These are phyloP conservation scores for Cynocephalus volans DNA, from an alignment of 2,113 vertebrate genomes.

Conservation along the genomic window DNA sequence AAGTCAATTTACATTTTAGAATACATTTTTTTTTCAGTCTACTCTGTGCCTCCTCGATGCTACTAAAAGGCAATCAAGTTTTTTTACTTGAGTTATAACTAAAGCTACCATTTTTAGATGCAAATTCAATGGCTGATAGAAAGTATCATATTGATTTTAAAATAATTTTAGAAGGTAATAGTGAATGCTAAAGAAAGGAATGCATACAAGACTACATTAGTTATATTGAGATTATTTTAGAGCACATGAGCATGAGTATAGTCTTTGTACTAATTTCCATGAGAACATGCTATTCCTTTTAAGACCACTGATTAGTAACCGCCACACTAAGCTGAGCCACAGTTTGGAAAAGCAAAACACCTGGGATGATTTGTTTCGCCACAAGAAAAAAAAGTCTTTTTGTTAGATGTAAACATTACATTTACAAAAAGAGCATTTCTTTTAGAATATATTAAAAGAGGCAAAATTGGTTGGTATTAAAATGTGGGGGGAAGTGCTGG, in stretches of 20 bases:
- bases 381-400: background rate
- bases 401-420: constrained; percentile 56
- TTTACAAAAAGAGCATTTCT: constrained; percentile 49
- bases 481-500: background rate
- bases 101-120: background rate
- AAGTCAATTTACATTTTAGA: constrained; percentile 39
- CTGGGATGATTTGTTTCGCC: constrained; percentile 37
- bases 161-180: constrained; percentile 19
- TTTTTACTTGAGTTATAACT: constrained; percentile 64
- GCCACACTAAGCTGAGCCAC: background rate
- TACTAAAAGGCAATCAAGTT: constrained; percentile 67
- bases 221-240: background rate
- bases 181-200: background rate
- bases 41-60: constrained; percentile 46
- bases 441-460: constrained; percentile 59
- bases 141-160: constrained; percentile 4
- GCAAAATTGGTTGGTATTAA: constrained; percentile 61
- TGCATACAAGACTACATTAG: background rate
- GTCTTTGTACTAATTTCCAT: background rate
- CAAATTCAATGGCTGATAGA: background rate
- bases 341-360: constrained; percentile 63
- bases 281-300: background rate
- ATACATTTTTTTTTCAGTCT: constrained; percentile 63
- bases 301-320: background rate
- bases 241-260: background rate